Evolutionary conservation across 2,113 vertebrate genomes (phyloP).

Genomic region (Cheilinus undulatus): DNA sequence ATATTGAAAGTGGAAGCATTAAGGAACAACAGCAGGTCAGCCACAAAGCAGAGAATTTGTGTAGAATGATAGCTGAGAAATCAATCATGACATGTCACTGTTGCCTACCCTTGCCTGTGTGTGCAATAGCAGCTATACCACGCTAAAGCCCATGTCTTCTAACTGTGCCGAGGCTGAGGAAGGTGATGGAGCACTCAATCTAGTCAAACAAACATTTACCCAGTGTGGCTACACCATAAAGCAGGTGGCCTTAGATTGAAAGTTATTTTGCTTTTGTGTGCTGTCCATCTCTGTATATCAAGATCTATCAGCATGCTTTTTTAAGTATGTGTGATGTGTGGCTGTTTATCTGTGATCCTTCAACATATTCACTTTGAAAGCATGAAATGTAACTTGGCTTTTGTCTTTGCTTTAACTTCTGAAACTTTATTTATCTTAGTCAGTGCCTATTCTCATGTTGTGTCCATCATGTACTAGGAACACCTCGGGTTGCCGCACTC

Average conservation of each 20-base stretch:
- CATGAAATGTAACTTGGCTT: conserved; percentile 7
- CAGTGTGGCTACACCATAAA: no score
- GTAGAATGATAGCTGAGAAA: no score
- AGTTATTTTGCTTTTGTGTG: conserved; percentile 3
- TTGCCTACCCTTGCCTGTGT: no score
- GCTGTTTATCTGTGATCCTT: not conserved
- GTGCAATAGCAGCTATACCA: no score
- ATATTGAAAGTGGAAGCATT: no score
- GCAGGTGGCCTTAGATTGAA: conserved; percentile 41
- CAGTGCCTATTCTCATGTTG: conserved; percentile 51
- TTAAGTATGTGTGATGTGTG: not conserved
- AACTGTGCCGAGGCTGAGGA: no score
- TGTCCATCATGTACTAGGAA: conserved; percentile 62
- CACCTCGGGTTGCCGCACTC: conserved; percentile 65
- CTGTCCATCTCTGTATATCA: conserved; percentile 29
- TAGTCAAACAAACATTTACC: no score
- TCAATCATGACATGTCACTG: no score
- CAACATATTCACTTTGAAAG: not conserved
- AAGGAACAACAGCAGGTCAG: no score
- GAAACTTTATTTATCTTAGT: conserved; percentile 64
- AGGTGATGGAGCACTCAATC: no score
- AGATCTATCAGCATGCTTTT: not conserved
- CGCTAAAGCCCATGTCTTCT: no score
- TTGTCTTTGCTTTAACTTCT: conserved; percentile 32
- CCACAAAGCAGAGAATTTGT: no score